phyloP scores from a whole-genome alignment of 30 jellyfish, hydroid and myxozoan species.

The Aurelia sp. region DNA sequence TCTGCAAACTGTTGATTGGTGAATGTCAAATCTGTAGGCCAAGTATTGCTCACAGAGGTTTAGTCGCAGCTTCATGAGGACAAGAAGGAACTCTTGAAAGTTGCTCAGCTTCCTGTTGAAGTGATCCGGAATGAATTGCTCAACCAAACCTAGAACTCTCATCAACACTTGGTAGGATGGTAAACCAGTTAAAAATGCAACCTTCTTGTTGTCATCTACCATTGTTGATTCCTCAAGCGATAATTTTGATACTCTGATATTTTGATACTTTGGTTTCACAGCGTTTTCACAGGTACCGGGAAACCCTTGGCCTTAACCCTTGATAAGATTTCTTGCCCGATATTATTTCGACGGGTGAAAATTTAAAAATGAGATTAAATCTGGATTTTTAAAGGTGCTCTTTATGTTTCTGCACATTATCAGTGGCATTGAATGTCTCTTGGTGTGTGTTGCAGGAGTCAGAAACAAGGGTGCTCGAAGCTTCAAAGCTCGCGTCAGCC shows the following conservation, averaged over 20 bases:
- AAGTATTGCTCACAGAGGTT: conserved; percentile 8
- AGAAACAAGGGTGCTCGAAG: too few relatives aligned
- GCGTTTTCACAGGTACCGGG: too few relatives aligned
- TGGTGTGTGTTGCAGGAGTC: too few relatives aligned
- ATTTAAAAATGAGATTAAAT: too few relatives aligned
- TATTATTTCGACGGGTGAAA: too few relatives aligned
- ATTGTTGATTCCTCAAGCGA: neutral
- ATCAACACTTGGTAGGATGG: neutral
- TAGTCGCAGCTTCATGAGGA: neutral
- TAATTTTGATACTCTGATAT: neutral
- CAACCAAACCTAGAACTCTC: neutral
- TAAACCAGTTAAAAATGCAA: neutral
- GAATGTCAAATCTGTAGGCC: conserved; percentile 1
- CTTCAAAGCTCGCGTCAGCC: too few relatives aligned
- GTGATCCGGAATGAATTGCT: neutral
- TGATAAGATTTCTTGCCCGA: too few relatives aligned
- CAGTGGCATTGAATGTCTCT: too few relatives aligned
- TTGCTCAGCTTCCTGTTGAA: neutral
- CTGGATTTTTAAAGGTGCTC: too few relatives aligned
- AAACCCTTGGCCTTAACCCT: too few relatives aligned
- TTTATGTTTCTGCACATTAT: too few relatives aligned
- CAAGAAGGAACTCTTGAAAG: neutral
- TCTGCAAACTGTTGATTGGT: neutral
- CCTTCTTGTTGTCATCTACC: neutral
- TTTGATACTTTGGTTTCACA: neutral